Base-by-base conservation (phyloP, 1,140 invertebrate species). In the Helicoverpa zea region DNA sequence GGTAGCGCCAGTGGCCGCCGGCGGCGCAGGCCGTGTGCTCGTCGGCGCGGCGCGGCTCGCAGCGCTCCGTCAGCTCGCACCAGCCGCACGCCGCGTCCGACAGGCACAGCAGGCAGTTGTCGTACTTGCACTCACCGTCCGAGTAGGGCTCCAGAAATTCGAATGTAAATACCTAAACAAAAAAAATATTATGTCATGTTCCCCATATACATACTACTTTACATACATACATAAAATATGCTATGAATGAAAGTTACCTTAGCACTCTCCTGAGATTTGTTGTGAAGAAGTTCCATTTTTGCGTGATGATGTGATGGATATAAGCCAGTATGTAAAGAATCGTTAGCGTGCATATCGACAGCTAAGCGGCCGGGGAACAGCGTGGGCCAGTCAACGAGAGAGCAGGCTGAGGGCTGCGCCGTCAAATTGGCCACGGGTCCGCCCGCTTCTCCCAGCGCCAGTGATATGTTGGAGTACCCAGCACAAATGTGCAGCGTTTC, bases 71-170 rank as follows among this genome's bases (percentile, higher is more conserved):
- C 9, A 97, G 87, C 18, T 98, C 96, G 89, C 98, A 99, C 98
- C 98, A 99, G 0, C 98, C 98, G 90, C 98, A 99, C 11, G 97
- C 96, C 0, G 97, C 97, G 94, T 99, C 98, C 0, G 97, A 97
- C 23, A 99, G 93, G 90, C 98, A 99, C 64, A 98, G 96, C 7
- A 99, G 92, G 89, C 98, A 99, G 88, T 98, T 99, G 64, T 95
- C 96, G 87, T 98, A 98, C 23, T 96, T 95, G 88, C 99, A 99
- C n/a, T 96, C 95, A 0, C 97, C 98, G 73, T 97, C 97, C 13
- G 96, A 96, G 90, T 97, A 99, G 0, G 98, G 98, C 90, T 99
- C 98, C 29, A 99, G 91, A 90, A 98, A 98, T 87, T 99, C 98
- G 82, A 98, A 98, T 0, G 98, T 98, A 81, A 98, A 98, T 0